phyloP scores from a whole-genome alignment of 1,140 invertebrate species.

The Cataglyphis hispanica region DNA sequence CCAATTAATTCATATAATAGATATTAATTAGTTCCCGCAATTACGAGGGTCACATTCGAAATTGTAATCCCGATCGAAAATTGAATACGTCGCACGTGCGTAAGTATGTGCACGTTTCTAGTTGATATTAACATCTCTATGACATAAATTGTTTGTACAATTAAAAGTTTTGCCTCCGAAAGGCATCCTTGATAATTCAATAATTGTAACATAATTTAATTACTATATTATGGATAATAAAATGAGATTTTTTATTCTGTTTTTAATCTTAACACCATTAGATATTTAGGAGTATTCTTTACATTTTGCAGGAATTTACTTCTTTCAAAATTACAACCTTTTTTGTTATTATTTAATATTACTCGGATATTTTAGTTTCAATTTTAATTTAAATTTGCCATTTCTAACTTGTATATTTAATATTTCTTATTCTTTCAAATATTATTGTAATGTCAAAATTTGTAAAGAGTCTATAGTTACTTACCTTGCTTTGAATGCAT shows the following conservation, averaged over 20 bases:
- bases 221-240: neutral
- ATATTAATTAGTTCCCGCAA: constrained; percentile 57
- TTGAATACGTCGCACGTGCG: constrained; percentile 55
- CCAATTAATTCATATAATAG: constrained; percentile 61
- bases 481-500: neutral
- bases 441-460: neutral
- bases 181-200: constrained; percentile 28
- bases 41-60: constrained; percentile 63
- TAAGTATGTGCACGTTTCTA: constrained; percentile 7
- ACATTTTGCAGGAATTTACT: neutral
- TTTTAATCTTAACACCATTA: neutral
- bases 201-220: constrained; percentile 37
- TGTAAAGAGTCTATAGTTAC: neutral
- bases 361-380: neutral
- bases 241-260: constrained; percentile 1
- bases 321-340: neutral
- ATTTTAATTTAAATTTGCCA: neutral
- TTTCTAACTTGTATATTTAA: neutral
- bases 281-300: neutral
- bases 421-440: neutral
- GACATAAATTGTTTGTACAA: constrained; percentile 62
- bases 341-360: neutral
- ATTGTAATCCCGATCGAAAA: constrained; percentile 60
- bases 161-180: constrained; percentile 46
- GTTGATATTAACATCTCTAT: constrained; percentile 57